A percentile compares a stretch with the other conserved stretches of the same genome.
These are phyloP conservation scores for Siniperca undulata DNA, from an alignment of 2,797 vertebrate genomes.

Conservation along the genomic window DNA sequence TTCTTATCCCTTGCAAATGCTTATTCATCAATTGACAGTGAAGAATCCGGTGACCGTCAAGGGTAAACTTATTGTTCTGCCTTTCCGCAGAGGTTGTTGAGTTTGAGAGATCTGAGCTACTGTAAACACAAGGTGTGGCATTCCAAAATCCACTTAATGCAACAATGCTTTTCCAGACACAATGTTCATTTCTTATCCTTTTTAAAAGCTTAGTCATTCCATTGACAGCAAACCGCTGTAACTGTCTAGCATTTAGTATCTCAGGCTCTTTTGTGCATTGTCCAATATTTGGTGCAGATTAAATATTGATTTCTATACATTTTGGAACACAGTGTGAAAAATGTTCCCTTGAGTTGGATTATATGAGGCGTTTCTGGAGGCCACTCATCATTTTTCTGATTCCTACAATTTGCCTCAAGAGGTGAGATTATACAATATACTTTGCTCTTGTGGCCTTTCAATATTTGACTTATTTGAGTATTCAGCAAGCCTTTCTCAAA, in stretches of 20 bases:
- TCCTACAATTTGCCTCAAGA: slow-evolving; percentile 60
- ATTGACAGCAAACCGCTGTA: slow-evolving; percentile 64
- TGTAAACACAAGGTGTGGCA: slow-evolving; percentile 41
- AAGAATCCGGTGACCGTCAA: slow-evolving; percentile 50
- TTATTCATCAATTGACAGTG: slow-evolving; percentile 52
- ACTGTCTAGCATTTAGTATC: slow-evolving; percentile 77
- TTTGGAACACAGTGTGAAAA: slow-evolving; percentile 83
- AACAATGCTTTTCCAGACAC: slow-evolving; percentile 46
- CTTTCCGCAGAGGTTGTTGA: slow-evolving; percentile 43
- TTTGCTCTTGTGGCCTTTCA: slow-evolving; percentile 22
- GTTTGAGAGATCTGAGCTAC: slow-evolving; percentile 28
- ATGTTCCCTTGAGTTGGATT: slow-evolving; percentile 80
- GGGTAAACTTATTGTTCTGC: slow-evolving; percentile 50
- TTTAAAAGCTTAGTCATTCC: slow-evolving; percentile 71
- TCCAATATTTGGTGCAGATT: slow-evolving; percentile 85
- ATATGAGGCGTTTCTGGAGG: slow-evolving; percentile 70
- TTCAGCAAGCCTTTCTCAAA: slow-evolving; percentile 46
- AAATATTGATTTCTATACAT: slow-evolving; percentile 88
- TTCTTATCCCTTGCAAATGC: slow-evolving; percentile 53
- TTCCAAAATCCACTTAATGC: slow-evolving; percentile 61
- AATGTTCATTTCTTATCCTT: slow-evolving; percentile 62
- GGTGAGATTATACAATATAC: slow-evolving; percentile 54
- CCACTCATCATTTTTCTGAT: slow-evolving; percentile 77
- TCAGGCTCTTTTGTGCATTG: slow-evolving; percentile 76
- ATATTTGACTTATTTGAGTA: slow-evolving; percentile 44